Conservation (phyloP, 1,140 invertebrate genomes). For the Berghia stephanieae region DNA sequence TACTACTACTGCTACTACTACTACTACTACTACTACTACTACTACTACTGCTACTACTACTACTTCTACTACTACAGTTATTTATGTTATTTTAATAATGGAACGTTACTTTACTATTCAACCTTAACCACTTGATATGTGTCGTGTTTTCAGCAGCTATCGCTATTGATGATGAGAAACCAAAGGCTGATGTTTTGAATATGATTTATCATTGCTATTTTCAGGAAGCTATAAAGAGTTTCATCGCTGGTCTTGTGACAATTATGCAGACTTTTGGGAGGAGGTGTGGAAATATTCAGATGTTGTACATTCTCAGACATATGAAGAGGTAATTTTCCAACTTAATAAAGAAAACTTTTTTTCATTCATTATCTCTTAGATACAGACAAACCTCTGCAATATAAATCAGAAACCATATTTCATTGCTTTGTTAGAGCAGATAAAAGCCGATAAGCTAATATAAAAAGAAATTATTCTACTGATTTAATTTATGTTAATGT, state of each 20-base stretch:
- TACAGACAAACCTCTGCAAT: no score
- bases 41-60: not conserved
- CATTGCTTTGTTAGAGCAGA: no score
- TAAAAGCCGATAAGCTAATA: no score
- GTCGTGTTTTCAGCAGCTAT: not conserved
- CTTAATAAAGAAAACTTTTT: no score
- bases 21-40: no score
- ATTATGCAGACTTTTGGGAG: conserved; percentile 69
- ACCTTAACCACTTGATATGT: no score
- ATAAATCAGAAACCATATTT: no score
- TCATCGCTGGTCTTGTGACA: conserved; percentile 68
- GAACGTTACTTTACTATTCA: no score
- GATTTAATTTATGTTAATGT: no score
- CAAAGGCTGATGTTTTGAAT: not conserved
- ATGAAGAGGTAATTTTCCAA: conserved; percentile 56
- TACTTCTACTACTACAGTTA: not conserved
- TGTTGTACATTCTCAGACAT: conserved; percentile 61
- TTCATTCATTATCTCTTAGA: no score
- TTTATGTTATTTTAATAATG: conserved; percentile 11
- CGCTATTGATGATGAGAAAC: not conserved
- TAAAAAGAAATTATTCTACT: no score
- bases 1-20: no score
- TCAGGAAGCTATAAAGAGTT: conserved; percentile 67
- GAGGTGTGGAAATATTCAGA: conserved; percentile 66
- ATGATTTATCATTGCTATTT: conserved; percentile 28